phyloP scores from a whole-genome alignment of 37 sponge, comb jelly and placozoan species.

The Hexactinellida sp. region DNA sequence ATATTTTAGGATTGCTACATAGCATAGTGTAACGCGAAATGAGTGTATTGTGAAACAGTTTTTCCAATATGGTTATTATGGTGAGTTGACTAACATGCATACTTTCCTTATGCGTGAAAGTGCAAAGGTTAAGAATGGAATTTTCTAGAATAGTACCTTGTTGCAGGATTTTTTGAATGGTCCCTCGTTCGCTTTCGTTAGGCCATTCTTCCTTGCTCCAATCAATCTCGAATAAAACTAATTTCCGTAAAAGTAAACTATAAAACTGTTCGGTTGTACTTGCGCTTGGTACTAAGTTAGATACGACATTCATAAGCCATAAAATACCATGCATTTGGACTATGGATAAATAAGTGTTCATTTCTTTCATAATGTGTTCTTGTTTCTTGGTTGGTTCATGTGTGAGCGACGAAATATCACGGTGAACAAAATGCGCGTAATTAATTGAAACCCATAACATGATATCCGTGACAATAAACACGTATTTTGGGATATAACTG shows the following conservation, averaged over 20 bases:
- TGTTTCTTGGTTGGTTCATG: neutral
- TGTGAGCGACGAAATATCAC: neutral
- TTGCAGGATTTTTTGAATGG: neutral
- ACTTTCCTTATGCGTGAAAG: neutral
- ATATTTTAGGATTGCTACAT: neutral
- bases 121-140: neutral
- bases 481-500: neutral
- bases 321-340: neutral
- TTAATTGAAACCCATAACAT: neutral
- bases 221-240: neutral
- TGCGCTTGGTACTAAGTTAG: neutral
- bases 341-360: neutral
- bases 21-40: neutral
- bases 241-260: neutral
- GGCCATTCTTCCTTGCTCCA: slow-evolving; percentile 16
- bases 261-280: neutral
- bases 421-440: neutral
- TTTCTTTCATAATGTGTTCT: neutral
- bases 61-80: neutral
- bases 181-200: neutral
- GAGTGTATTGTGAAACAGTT: neutral
- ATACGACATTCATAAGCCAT: neutral
- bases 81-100: neutral
- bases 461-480: neutral
- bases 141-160: neutral